Evolutionary conservation across 2,113 vertebrate species (phyloP), one percentile per base, ranked within the genome.

Genomic region (Gila orcuttii): DNA sequence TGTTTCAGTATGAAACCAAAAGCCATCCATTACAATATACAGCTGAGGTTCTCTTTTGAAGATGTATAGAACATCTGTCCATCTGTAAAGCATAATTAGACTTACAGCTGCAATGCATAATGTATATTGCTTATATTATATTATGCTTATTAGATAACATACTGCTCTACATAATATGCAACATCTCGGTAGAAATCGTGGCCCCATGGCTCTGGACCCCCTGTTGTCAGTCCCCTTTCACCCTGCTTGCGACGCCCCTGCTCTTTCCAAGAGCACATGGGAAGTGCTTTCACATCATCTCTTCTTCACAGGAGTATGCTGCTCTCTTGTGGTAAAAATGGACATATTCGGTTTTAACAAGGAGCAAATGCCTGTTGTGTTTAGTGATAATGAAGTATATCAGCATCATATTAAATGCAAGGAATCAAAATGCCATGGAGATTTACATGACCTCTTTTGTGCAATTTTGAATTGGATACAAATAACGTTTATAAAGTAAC

Each of bases 291-390:
- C 23, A 19, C 59, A 8, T 28, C 36, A 12, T 28, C 11, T 80
- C 39, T 45, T 75, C 13, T 81, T 50, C 71, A 42, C n/a, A 71
- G 62, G 36, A 50, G n/a, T 25, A 78, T 87, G 85, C 88, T 89
- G 77, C 82, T n/a, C 85, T 89, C 88, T 89, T 78, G 86, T 89
- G 88, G 28, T 71, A 59, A 50, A 11, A 6, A 36, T 10, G 42
- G 12, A 25, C 6, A 75, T 17, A 13, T 74, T 47, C 39, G 15
- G 15, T 17, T 36, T 4, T 68, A 68, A 68, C 28, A 31, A 17
- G 28, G 28, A 7, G 28, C 31, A 68, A 17, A 68, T 3, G 15
- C 13, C 6, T 1, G 15, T 52, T 52, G 50, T 52, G 15, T 28
- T 28, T 28, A 28, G 28, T 28, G 28, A 28, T 28, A 28, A 28